Evolutionary conservation across 2,797 vertebrate genomes (phyloP), one percentile per base, ranked within the genome.

Genomic region (Phaenicophaeus curvirostris): DNA sequence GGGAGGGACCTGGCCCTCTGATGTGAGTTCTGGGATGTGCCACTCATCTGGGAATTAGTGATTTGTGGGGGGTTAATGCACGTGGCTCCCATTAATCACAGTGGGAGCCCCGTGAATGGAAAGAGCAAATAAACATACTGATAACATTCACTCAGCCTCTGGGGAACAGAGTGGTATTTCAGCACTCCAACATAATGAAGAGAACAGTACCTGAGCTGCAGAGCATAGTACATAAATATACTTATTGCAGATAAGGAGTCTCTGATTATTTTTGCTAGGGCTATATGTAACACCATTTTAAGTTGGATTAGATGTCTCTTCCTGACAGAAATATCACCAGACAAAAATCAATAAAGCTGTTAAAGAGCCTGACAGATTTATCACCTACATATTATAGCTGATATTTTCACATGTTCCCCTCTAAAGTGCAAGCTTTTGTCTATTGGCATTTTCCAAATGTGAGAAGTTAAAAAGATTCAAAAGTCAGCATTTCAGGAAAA

Each of bases 361-460:
- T 93, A 96, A 94, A 91, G 63, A 90, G 76, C 67, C 95, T 69
- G 73, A 67, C 82, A 93, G 85, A 97, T 94, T 96, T 96, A 96
- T 95, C 83, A 91, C 86, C 91, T 95, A 71, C 72, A 75, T 88
- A 92, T 92, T 96, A 90, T 73, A 95, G 87, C 95, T 95, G 96
- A 77, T 94, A 97, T 96, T 96, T 97, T 71, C 85, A 88, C 68
- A 72, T 58, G 71, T 53, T 53, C 92, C 88, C 79, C 88, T 91
- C 81, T 83, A 74, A 83, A 96, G 89, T 76, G 87, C 93, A 97
- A 94, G 94, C 92, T 68, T 96, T 97, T 97, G 85, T 97, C 94
- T 97, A 93, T 41, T 96, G 91, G 87, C 92, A 96, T 97, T 97
- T 97, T 92, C 86, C 83, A 97, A 96, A 96, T 93, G 87, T 54